Evolutionary conservation across 2,888 invertebrate species (phyloP), one percentile per base, ranked within the genome.

Genomic region (Byasa hedistus): DNA sequence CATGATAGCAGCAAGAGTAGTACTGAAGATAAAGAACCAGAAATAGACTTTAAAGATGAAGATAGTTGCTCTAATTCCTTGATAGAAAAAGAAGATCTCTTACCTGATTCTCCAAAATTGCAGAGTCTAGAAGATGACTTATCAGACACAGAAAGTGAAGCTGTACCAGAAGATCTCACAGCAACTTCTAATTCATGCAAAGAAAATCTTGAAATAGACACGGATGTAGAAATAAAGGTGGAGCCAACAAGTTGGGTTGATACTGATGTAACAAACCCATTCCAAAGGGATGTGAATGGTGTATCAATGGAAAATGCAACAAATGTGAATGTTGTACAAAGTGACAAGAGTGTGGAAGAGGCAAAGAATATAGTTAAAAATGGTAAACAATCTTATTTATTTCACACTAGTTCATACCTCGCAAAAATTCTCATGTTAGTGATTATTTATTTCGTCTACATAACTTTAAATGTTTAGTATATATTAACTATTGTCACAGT

Each of bases 251-350:
- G 73, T 52, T 78, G 80, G 73, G 71, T 71, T 0, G 82, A 83
- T 12, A 68, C 72, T 2, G 81, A 83, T 3, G 72, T 69, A 8
- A 64, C 75, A 0, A 78, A 79, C 27, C 87, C 88, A 0, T 90
- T 85, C 67, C 72, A 76, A 5, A 79, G 76, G 52, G 91, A 91
- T 63, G 39, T 64, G 15, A 78, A 84, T 58, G 87, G 85, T 0
- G 72, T 82, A 0, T 67, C 69, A 0, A 75, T 74, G 32, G 80
- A 82, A 0, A 74, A 79, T 55, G 73, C 71, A 1, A 57, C 65
- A 0, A 73, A 79, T 63, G 69, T 58, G 1, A 71, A 72, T 10
- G 73, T 89, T 23, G 69, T 86, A 57, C 79, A 81, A 27, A 72
- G 77, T 0, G 84, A 83, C 3, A 75, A 54, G n/a, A 86, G 87